phyloP scores from a whole-genome alignment of 1,140 invertebrate genomes.

The Ylistrum balloti region DNA sequence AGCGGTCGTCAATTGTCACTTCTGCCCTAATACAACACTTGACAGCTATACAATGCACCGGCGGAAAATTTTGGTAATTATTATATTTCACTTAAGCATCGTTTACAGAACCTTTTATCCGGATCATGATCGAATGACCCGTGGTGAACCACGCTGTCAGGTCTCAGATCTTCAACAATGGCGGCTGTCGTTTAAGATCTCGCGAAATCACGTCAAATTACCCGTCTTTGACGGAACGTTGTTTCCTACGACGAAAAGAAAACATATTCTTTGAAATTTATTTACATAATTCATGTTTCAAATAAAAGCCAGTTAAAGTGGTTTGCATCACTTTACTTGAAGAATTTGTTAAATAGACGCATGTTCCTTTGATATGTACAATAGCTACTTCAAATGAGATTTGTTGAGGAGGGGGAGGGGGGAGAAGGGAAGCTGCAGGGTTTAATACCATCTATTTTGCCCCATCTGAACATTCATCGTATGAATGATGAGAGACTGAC shows the following conservation, averaged over 20 bases:
- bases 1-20: constrained; percentile 14
- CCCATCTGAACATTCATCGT: no score
- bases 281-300: constrained; percentile 36
- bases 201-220: constrained; percentile 24
- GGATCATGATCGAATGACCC: neutral
- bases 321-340: constrained; percentile 24
- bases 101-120: constrained; percentile 26
- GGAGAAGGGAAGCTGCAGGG: no score
- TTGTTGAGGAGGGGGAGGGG: no score
- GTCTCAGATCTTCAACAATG: constrained; percentile 18
- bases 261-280: neutral
- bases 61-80: constrained; percentile 28
- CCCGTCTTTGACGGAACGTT: constrained; percentile 7
- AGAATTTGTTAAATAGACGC: neutral
- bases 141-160: neutral
- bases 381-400: no score
- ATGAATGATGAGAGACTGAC: no score
- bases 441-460: no score
- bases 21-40: constrained; percentile 1
- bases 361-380: constrained; percentile 20
- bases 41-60: neutral
- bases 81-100: neutral
- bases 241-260: constrained; percentile 21
- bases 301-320: neutral
- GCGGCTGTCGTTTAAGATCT: constrained; percentile 21